Conservation (phyloP, 2,888 invertebrate species). For the Dolichomitus sp. region DNA sequence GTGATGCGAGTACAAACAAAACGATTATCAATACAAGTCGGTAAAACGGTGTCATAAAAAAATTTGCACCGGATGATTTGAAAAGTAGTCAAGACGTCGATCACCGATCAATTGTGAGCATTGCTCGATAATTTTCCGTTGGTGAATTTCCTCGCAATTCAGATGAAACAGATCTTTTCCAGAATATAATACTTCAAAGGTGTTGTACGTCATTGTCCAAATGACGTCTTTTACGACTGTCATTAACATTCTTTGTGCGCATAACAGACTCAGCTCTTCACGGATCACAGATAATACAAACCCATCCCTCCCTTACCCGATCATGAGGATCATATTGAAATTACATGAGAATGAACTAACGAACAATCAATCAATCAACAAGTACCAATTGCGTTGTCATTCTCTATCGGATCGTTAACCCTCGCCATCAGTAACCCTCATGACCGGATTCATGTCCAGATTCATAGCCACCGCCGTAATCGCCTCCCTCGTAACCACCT, state of each 20-base stretch:
- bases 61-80: not conserved
- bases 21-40: slow-evolving; percentile 14
- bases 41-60: not conserved
- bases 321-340: slow-evolving; percentile 41
- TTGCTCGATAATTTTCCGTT: not conserved
- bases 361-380: slow-evolving; percentile 30
- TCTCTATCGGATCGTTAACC: slow-evolving; percentile 9
- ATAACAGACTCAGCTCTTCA: slow-evolving; percentile 52
- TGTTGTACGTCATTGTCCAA: not conserved
- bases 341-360: slow-evolving; percentile 38
- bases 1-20: slow-evolving; percentile 13
- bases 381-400: slow-evolving; percentile 28
- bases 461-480: slow-evolving; percentile 71
- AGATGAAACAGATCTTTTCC: slow-evolving; percentile 18
- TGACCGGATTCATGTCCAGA: slow-evolving; percentile 64
- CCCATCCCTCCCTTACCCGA: slow-evolving; percentile 31
- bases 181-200: slow-evolving; percentile 4
- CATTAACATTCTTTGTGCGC: slow-evolving; percentile 15
- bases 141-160: not conserved
- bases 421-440: slow-evolving; percentile 59
- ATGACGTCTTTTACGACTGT: not conserved
- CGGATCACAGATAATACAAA: slow-evolving; percentile 61
- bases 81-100: too few species aligned
- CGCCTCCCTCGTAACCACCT: slow-evolving; percentile 53
- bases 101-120: not conserved